These are phyloP conservation scores for Pantherophis vulpinus DNA, from an alignment of 2,797 vertebrate genomes.

Conservation along the genomic window DNA sequence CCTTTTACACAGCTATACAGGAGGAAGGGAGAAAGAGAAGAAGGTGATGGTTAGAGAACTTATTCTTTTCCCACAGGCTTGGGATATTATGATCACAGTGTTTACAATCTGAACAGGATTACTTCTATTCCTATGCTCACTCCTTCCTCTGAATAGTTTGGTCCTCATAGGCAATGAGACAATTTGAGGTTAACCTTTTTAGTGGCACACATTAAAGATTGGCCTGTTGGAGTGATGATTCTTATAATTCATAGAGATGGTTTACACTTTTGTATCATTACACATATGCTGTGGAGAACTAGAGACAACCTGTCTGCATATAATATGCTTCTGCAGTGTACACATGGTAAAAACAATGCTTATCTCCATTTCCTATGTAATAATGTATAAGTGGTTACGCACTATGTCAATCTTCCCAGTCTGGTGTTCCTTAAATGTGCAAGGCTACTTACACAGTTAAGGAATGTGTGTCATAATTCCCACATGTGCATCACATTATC, in stretches of 20 bases:
- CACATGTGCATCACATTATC: neutral
- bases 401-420: neutral
- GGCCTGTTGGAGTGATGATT: neutral
- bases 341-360: neutral
- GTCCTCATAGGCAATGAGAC: neutral
- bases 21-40: slow-evolving; percentile 33
- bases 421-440: neutral
- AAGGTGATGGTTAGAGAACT: neutral
- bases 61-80: neutral
- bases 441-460: neutral
- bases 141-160: neutral
- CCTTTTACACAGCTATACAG: slow-evolving; percentile 61
- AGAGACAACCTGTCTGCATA: neutral
- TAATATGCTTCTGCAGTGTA: neutral
- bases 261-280: neutral
- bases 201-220: neutral
- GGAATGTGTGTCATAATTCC: neutral
- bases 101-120: slow-evolving; percentile 46
- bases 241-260: neutral
- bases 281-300: neutral
- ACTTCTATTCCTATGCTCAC: slow-evolving; percentile 18
- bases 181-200: neutral
- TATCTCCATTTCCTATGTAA: neutral
- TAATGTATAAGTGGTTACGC: neutral
- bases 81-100: slow-evolving; percentile 54